Percentiles rank a stretch among this genome's conserved stretches.
phyloP scores from a whole-genome alignment of 2,113 vertebrate genomes.

The Clupea harengus region DNA sequence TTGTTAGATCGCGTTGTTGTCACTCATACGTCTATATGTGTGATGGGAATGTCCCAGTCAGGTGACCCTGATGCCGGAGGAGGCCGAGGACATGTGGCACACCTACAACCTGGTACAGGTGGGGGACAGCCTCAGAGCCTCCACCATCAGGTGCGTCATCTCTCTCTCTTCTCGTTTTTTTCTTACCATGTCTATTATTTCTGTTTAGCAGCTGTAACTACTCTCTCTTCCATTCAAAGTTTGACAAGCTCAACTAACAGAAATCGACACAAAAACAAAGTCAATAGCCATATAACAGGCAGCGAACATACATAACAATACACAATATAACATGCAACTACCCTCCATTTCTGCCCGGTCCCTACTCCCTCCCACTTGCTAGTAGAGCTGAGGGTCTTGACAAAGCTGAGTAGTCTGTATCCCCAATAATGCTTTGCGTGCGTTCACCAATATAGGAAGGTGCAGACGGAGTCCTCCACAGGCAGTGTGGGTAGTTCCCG shows the following conservation, averaged over 20 bases:
- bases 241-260: no score
- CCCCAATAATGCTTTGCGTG: neutral
- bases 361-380: neutral
- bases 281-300: neutral
- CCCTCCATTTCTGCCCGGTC: neutral
- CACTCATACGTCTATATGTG: neutral
- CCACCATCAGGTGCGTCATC: slow-evolving; percentile 81
- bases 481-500: slow-evolving; percentile 94
- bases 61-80: slow-evolving; percentile 92
- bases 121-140: slow-evolving; percentile 90
- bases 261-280: neutral
- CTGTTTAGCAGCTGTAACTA: neutral
- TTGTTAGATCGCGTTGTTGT: neutral
- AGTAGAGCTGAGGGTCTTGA: neutral
- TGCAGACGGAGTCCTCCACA: slow-evolving; percentile 91
- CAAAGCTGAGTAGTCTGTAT: neutral
- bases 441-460: slow-evolving; percentile 74
- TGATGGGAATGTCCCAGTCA: slow-evolving; percentile 65
- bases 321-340: neutral
- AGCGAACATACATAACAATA: neutral
- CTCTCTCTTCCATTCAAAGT: neutral
- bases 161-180: neutral
- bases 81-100: slow-evolving; percentile 98
- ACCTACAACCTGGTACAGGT: slow-evolving; percentile 94
- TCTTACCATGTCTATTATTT: neutral